Evolutionary conservation across 2,797 vertebrate genomes (phyloP), one percentile per base, ranked within the genome.

Genomic region (Sebastes glaucus): DNA sequence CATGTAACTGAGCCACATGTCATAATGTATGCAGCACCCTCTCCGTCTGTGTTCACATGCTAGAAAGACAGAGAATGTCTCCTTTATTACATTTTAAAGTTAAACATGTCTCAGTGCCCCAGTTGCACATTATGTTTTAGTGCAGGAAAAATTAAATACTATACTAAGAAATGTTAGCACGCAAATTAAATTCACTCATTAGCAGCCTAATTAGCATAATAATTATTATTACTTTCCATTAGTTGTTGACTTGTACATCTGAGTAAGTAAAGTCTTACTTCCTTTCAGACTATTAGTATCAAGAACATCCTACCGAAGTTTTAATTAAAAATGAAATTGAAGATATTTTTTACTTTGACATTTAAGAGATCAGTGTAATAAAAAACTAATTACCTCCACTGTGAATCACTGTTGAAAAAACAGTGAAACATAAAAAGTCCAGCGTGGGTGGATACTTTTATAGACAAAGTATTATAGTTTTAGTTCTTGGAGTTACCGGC

Each of bases 401-500:
- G 53, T 75, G 81, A 84, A 53, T 83, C 74, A 81, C n/a, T 27
- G 65, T 60, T 74, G 53, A 62, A 80, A 85, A 77, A 73, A 22
- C 38, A 65, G 42, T 33, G 18, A 74, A 67, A n/a, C 11, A 25
- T 30, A 22, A 69, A 70, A 85, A 78, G 30, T 27, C 14, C 8
- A 1, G 22, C 49, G 77, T 55, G 67, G 84, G 84, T 20, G 83
- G 83, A 68, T 64, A 30, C 66, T 81, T 90, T 87, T 83, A 84
- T 83, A 71, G 53, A 4, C 35, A 9, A 6, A 25, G 64, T 14
- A 69, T 61, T 42, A 7, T 78, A 53, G 14, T 71, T 82, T 81
- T 49, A 56, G 49, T 67, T 80, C 23, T 71, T 66, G 73, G 62
- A 85, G 60, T 77, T 76, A 53, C 55, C 77, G 82, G 70, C 77